These are phyloP conservation scores for Enteromius anoplus DNA, from an alignment of 2,797 vertebrate genomes.

Conservation along the genomic window DNA sequence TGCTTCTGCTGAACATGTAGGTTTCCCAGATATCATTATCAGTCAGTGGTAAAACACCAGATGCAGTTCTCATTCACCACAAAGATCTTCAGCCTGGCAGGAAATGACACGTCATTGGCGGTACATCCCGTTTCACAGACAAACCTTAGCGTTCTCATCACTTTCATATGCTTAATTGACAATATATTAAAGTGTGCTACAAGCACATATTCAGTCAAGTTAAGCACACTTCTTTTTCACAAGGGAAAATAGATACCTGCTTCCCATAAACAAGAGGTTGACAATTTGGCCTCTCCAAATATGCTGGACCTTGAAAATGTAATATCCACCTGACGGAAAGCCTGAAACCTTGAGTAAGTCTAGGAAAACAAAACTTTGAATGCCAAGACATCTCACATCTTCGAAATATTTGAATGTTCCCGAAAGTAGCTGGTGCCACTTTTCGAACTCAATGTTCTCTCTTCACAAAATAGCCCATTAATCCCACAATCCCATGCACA, in stretches of 20 bases:
- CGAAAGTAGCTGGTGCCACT: neutral
- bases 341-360: neutral
- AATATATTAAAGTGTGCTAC: neutral
- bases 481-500: constrained; percentile 1
- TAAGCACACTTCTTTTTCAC: neutral
- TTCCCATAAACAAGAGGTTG: neutral
- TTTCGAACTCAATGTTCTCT: neutral
- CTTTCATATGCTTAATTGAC: constrained; percentile 7
- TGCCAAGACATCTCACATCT: neutral
- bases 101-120: constrained; percentile 29
- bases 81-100: constrained; percentile 5
- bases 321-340: neutral
- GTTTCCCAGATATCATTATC: constrained; percentile 24
- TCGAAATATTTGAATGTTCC: neutral
- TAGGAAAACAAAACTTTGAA: neutral
- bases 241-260: neutral
- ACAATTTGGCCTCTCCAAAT: neutral
- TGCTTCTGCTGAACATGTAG: constrained; percentile 18
- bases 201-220: neutral
- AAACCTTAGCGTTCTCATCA: neutral
- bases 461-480: neutral
- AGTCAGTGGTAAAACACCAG: constrained; percentile 15
- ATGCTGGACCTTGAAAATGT: neutral
- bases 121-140: neutral
- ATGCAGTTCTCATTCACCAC: constrained; percentile 14